Base-by-base conservation (phyloP, 2,113 vertebrate species). In the Labeo catla region DNA sequence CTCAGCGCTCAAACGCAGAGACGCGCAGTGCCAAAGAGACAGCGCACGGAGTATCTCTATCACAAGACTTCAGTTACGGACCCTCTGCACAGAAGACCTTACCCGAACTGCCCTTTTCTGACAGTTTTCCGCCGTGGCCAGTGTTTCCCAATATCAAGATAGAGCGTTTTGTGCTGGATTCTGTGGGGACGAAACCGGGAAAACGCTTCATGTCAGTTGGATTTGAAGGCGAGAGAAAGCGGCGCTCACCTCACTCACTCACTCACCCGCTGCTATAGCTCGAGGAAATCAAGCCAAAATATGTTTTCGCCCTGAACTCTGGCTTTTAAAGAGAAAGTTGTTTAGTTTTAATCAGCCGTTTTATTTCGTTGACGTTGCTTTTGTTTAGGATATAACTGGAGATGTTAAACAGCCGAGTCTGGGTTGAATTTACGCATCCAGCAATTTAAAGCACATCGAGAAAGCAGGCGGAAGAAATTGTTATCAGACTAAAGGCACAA, bases 21-120 rank as follows among this genome's bases (percentile, higher is more conserved):
- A 59, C 90, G 91, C 91, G 90, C 90, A 88, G 86, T 87, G 81
- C 88, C 91, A 91, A 21, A 90, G 83, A 73, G 65, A 74, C 78
- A 54, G 52, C 80, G 72, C 65, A 15, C 50, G 72, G 73, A 79
- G 49, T 47, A 77, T 47, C 59, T 77, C 61, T 54, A 43, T 65
- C 77, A 52, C 65, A 85, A 63, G 34, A n/a, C 65, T 49, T 23
- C 74, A 78, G 61, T 50, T 47, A 59, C 85, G 61, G 52, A 61
- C 68, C 36, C 81, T 23, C 81, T 84, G 73, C 76, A 57, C 76
- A 34, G 82, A 68, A 72, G 85, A 59, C 50, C 80, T 21, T 49
- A 81, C 21, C 47, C 63, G 34, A 50, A 1, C 84, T 23, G 76
- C 15, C 50, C 11, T 83, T 81, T 59, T 72, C 28, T 72, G 23